phyloP scores from a whole-genome alignment of 2,113 vertebrate species.

The Coptodon rendalli region DNA sequence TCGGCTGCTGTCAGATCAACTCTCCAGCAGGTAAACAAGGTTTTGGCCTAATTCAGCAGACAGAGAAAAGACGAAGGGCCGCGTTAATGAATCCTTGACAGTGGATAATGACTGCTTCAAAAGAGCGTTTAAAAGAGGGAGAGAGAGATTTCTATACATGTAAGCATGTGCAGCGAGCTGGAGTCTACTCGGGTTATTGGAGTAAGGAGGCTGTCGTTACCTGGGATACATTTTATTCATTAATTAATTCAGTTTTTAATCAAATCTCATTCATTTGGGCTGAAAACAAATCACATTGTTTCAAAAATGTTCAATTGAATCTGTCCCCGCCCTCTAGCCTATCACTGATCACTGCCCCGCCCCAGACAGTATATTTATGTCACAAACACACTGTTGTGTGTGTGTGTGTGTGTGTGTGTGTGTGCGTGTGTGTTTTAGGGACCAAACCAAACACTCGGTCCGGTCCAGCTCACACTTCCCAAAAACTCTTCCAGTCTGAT shows the following conservation, averaged over 20 bases:
- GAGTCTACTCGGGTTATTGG: neutral
- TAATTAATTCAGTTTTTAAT: neutral
- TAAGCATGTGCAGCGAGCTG: neutral
- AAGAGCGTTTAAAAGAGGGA: slow-evolving; percentile 2
- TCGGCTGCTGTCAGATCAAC: neutral
- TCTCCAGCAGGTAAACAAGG: neutral
- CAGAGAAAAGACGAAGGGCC: neutral
- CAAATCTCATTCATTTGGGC: neutral
- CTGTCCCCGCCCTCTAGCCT: slow-evolving; percentile 41
- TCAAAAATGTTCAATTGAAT: slow-evolving; percentile 26
- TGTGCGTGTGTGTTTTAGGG: neutral
- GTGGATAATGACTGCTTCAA: neutral
- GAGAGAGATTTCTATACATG: neutral
- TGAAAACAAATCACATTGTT: slow-evolving; percentile 31
- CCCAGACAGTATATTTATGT: slow-evolving; percentile 25
- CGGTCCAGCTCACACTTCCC: neutral
- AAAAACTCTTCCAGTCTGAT: neutral
- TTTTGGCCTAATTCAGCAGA: neutral
- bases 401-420: neutral
- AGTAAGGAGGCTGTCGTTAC: neutral
- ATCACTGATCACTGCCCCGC: slow-evolving; percentile 52
- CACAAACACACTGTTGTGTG: neutral
- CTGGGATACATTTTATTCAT: neutral
- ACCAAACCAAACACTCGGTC: neutral
- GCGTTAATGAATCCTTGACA: neutral